Evolutionary conservation across 2,888 invertebrate genomes (phyloP).

Genomic region (Tenthredo livida): DNA sequence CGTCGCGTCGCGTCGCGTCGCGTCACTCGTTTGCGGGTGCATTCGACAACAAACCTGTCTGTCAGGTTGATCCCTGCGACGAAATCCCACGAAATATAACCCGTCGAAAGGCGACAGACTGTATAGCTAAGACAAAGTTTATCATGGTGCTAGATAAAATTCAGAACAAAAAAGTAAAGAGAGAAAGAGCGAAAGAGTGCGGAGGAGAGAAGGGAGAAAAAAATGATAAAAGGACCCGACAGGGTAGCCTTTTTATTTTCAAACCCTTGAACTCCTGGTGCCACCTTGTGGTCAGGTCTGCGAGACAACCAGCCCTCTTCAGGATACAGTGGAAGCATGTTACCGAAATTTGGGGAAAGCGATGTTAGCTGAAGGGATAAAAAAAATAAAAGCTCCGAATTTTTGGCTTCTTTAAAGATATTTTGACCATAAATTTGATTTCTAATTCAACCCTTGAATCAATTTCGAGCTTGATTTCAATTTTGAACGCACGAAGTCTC

Average conservation of each 20-base stretch:
- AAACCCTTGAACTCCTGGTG: constrained; percentile 25
- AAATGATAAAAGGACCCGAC: constrained; percentile 1
- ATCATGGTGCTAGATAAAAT: not conserved
- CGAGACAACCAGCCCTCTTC: not conserved
- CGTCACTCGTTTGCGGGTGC: constrained; percentile 11
- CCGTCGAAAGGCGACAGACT: constrained; percentile 53
- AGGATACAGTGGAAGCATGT: constrained; percentile 4
- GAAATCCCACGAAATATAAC: constrained; percentile 66
- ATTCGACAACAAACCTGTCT: constrained; percentile 42
- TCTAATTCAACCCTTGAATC: not conserved
- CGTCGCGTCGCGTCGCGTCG: too few relatives aligned
- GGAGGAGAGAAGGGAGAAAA: not conserved
- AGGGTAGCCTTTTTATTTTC: not conserved
- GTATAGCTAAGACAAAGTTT: constrained; percentile 16
- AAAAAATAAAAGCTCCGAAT: not conserved
- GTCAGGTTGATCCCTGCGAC: constrained; percentile 59
- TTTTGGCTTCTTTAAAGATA: not conserved
- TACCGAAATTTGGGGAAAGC: not conserved
- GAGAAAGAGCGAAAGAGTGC: too few relatives aligned
- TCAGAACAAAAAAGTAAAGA: not conserved
- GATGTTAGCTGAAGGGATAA: not conserved
- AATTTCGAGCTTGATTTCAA: not conserved
- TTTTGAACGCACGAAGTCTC: not conserved
- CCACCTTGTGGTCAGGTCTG: constrained; percentile 31
- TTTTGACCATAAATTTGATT: not conserved